Percentiles rank a stretch among this genome's conserved stretches.
Conservation (phyloP, 1,140 invertebrate species). For the Drosophila mojavensis region DNA sequence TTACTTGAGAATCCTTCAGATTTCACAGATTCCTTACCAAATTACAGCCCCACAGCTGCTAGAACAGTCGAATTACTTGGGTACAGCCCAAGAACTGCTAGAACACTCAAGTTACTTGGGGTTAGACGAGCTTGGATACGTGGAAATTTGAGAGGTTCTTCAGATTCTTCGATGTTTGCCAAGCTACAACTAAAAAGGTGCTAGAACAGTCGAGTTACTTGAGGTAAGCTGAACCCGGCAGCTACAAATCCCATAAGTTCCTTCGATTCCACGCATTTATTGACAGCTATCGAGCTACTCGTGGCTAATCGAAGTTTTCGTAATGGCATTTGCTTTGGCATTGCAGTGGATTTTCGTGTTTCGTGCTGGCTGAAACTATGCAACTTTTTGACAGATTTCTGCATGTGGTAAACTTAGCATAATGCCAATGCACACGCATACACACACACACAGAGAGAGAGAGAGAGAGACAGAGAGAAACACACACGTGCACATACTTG, state of each 20-base stretch:
- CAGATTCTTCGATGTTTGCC: background rate
- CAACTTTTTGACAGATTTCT: constrained; percentile 51
- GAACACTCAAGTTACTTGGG: constrained; percentile 13
- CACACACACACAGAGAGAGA: background rate
- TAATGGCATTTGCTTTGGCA: constrained; percentile 1
- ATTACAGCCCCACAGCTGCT: background rate
- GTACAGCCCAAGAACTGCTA: background rate
- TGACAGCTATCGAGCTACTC: too few relatives aligned
- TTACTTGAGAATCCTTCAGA: too few relatives aligned
- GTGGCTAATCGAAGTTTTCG: constrained; percentile 12
- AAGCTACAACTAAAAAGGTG: background rate
- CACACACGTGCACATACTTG: background rate
- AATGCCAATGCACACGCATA: constrained; percentile 12
- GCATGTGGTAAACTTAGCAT: constrained; percentile 35
- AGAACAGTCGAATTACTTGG: constrained; percentile 11
- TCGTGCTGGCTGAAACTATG: constrained; percentile 25
- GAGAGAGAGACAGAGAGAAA: background rate
- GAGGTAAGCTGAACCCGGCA: background rate
- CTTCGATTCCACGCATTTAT: background rate
- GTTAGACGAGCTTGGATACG: background rate
- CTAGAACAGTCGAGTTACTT: constrained; percentile 3
- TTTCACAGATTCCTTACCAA: too few relatives aligned
- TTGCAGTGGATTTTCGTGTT: constrained; percentile 38
- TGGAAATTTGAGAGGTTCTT: too few relatives aligned
- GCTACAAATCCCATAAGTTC: background rate